Evolutionary conservation across 1,140 invertebrate genomes (phyloP), one percentile per base, ranked within the genome.

Genomic region (Musca domestica): DNA sequence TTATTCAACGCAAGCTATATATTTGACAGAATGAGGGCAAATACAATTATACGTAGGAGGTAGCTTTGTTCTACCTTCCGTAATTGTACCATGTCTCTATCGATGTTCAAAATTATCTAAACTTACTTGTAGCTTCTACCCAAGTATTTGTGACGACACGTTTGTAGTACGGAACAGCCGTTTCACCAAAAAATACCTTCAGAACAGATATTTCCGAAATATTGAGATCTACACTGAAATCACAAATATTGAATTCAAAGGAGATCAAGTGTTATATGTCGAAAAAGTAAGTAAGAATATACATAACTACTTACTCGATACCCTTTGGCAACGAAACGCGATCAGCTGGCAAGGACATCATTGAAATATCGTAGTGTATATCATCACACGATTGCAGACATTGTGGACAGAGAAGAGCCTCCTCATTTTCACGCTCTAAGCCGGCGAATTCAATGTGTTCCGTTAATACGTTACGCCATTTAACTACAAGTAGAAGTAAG

Each of bases 401-500:
- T 46, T 76, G 64, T 0, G 77, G 76, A 68, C 79, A 81, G 67
- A 71, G 78, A 47, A 81, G 74, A n/a, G 76, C 76, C 58, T 81
- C 79, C 70, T 79, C 74, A 69, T 73, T 48, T 70, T 79, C 79
- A 9, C 78, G 75, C 70, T 79, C 76, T 68, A 81, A 70, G 0
- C 78, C 79, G n/a, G 71, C 70, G 34, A 79, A 64, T 30, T 68
- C 48, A 14, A 67, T 46, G 25, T 76, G 77, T 65, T 75, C 70
- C 69, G 79, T 81, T 64, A 81, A 74, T 69, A 81, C 74, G 61
- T 81, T 81, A 63, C 70, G 30, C 79, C 78, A 81, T 74, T 81
- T 81, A 69, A 81, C 78, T 81, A 68, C 19, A 64, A 63, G 20
- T 22, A 67, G 54, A 27, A 17, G 27, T 47, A n/a, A 56, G n/a